Base-by-base conservation (phyloP, 2,113 vertebrate genomes). In the Mirza zaza region DNA sequence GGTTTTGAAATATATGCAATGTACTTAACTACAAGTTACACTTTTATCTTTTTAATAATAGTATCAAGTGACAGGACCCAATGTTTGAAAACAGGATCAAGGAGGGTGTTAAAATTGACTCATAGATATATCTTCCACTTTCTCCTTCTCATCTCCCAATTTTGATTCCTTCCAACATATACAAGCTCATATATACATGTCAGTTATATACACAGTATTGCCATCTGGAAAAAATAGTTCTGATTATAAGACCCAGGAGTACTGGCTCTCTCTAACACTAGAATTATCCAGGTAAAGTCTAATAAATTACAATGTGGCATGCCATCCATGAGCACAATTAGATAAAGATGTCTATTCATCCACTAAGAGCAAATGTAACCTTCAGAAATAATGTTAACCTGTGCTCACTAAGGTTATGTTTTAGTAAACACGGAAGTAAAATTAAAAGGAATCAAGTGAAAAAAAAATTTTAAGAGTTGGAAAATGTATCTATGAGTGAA, bases 21-120 rank as follows among this genome's bases (percentile, higher is more conserved):
- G 55, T 57, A 32, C 2, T 67, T 84, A 63, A 20, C 32, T 55
- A 36, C 3, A 93, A 39, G 2, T 13, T 84, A 90, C 18, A 82
- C 36, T 92, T 97, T 76, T 77, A 91, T 73, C 8, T 61, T 94
- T 84, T 94, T 29, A 93, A 70, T 92, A 97, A 77, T 63, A 57
- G 3, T 20, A 57, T 55, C 92, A 82, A 67, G 34, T 70, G 32
- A 70, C 25, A 95, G 76, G 39, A 87, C 7, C 14, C 25, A 77
- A 32, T 23, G 12, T 87, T 80, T 81, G 32, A 88, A 93, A 96
- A 95, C 5, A 93, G 48, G 75, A 65, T 90, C 23, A 96, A 65
- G 1, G 89, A 68, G 10, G 4, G 12, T 84, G 42, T 50, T 93
- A 70, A 77, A 36, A 61, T 13, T 59, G 70, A 88, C 27, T 80